phyloP scores from a whole-genome alignment of 2,113 vertebrate species.

The Silurus glanis region DNA sequence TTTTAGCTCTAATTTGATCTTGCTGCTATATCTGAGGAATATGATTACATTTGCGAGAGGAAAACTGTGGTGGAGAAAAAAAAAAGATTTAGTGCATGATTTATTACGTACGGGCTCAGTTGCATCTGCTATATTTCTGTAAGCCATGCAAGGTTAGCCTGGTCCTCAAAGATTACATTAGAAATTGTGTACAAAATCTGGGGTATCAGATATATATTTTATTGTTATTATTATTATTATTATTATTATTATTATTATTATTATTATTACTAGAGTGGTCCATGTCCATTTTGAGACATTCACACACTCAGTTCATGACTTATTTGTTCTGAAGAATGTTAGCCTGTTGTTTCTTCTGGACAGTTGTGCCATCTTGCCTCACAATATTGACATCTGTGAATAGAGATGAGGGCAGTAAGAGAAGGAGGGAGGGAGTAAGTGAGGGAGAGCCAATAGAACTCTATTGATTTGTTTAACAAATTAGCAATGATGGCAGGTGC shows the following conservation, averaged over 20 bases:
- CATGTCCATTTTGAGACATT: background rate
- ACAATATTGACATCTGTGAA: constrained; percentile 32
- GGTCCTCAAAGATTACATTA: constrained; percentile 3
- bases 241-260: too few relatives aligned
- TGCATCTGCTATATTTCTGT: constrained; percentile 38
- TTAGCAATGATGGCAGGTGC: constrained; percentile 78
- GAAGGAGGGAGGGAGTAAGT: constrained; percentile 33
- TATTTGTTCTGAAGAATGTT: background rate
- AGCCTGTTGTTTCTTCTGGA: constrained; percentile 38
- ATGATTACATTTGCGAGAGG: constrained; percentile 50
- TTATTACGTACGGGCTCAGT: constrained; percentile 46
- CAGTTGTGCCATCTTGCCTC: constrained; percentile 34
- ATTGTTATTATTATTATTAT: background rate
- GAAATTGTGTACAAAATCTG: constrained; percentile 17
- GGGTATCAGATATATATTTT: background rate
- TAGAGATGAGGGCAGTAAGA: constrained; percentile 25
- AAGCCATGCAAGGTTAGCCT: constrained; percentile 20
- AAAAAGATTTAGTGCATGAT: constrained; percentile 51
- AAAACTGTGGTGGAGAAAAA: constrained; percentile 35
- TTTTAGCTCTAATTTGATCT: constrained; percentile 54
- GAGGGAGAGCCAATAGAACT: constrained; percentile 60
- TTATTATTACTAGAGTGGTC: too few relatives aligned
- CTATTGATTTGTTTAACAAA: constrained; percentile 83
- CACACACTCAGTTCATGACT: background rate
- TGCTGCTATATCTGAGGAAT: constrained; percentile 51